Evolutionary conservation across 2,113 vertebrate species (phyloP).

Genomic region (Agelaius tricolor): DNA sequence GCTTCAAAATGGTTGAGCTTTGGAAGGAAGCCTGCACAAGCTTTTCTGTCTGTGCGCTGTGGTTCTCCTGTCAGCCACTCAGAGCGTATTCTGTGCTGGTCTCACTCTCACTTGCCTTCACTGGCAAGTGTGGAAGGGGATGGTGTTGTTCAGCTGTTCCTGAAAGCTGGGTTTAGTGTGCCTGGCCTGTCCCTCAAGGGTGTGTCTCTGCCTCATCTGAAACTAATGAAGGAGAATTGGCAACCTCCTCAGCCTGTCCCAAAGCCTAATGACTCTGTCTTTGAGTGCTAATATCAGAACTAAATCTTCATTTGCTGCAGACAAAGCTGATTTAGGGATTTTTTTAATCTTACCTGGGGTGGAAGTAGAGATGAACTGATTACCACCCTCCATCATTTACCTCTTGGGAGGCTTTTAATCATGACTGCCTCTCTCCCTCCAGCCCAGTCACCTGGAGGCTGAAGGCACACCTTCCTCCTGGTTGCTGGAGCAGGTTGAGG

Average conservation of each 20-base stretch:
- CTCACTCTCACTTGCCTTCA: not conserved
- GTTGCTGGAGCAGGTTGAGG: not conserved
- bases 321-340: slow-evolving; percentile 8
- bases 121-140: not conserved
- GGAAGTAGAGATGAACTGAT: slow-evolving; percentile 16
- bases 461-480: not conserved
- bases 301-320: slow-evolving; percentile 22
- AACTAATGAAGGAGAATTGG: not conserved
- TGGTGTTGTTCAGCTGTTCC: not conserved
- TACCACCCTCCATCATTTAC: not conserved
- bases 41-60: not conserved
- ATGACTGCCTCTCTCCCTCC: not conserved
- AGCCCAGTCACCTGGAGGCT: not conserved
- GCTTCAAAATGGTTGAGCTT: not conserved
- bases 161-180: not conserved
- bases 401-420: not conserved
- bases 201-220: not conserved
- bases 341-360: slow-evolving; percentile 12
- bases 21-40: not conserved
- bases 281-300: not conserved
- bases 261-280: not conserved
- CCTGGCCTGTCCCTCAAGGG: not conserved
- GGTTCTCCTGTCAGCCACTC: not conserved
- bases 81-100: not conserved
- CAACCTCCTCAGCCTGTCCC: slow-evolving; percentile 2